Percentiles rank a stretch among this genome's conserved stretches.
These are phyloP conservation scores for Coregonus clupeaformis DNA, from an alignment of 2,113 vertebrate species.

Conservation along the genomic window DNA sequence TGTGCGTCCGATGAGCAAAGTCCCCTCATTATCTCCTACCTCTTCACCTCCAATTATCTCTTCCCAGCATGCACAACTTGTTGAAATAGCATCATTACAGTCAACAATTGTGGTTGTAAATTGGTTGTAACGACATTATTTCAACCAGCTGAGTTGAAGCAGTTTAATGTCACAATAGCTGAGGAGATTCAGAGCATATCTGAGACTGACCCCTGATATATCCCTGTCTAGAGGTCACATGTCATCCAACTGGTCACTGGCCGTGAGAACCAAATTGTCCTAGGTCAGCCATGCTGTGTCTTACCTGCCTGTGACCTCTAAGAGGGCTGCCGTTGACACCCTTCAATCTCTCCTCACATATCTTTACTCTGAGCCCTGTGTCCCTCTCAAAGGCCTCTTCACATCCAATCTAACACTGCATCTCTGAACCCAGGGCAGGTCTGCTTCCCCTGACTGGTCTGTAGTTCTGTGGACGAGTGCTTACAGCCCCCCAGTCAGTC, in stretches of 20 bases:
- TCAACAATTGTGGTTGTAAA: too few relatives aligned
- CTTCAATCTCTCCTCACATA: constrained; percentile 56
- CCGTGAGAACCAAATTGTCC: constrained; percentile 36
- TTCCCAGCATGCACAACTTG: too few relatives aligned
- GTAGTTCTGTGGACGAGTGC: constrained; percentile 14
- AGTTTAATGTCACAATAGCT: background rate
- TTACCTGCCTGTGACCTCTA: constrained; percentile 63
- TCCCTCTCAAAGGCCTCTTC: constrained; percentile 42
- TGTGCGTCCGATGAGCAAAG: background rate
- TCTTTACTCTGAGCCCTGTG: constrained; percentile 30
- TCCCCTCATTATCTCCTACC: background rate
- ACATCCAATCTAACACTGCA: constrained; percentile 32
- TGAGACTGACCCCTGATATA: background rate
- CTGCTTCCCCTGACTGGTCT: constrained; percentile 22
- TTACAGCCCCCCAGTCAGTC: constrained; percentile 19
- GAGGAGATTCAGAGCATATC: background rate
- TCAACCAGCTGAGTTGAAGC: background rate
- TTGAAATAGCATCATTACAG: too few relatives aligned
- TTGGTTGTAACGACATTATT: background rate
- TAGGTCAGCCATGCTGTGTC: constrained; percentile 44
- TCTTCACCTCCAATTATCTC: background rate
- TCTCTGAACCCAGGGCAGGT: constrained; percentile 7
- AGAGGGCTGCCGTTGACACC: constrained; percentile 30
- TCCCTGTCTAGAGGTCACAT: background rate
- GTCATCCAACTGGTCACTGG: background rate